These are phyloP conservation scores for Laupala kohalensis DNA, from an alignment of 1,140 invertebrate genomes.

Conservation along the genomic window DNA sequence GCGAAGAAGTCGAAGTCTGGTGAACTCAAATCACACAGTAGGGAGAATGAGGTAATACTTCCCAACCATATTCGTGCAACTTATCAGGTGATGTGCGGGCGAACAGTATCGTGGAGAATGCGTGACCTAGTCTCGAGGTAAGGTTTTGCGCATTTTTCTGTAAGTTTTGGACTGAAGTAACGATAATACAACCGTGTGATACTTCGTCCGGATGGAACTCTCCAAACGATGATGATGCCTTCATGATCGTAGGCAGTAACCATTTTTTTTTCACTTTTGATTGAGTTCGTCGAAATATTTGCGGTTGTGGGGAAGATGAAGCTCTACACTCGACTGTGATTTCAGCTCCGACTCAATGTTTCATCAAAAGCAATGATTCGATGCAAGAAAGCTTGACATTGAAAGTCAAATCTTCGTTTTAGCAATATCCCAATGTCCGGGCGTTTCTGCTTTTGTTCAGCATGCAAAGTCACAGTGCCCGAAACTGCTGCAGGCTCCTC, in stretches of 20 bases:
- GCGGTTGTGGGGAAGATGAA: background rate
- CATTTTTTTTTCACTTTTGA: background rate
- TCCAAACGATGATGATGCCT: background rate
- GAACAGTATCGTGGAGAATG: too few relatives aligned
- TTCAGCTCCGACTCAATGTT: background rate
- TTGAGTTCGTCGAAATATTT: background rate
- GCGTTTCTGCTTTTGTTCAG: too few relatives aligned
- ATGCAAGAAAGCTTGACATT: too few relatives aligned
- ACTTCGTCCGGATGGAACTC: background rate
- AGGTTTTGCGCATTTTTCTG: background rate
- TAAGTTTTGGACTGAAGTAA: background rate
- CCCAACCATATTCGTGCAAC: background rate
- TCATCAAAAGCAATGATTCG: too few relatives aligned
- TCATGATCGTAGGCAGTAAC: background rate
- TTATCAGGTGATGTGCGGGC: background rate
- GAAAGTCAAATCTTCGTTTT: too few relatives aligned
- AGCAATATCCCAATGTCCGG: too few relatives aligned
- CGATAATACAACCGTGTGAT: background rate
- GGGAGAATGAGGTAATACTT: background rate
- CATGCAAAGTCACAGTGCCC: too few relatives aligned
- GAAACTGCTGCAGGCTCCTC: too few relatives aligned
- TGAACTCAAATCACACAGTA: background rate
- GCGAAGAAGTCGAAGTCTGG: background rate
- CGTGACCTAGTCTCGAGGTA: background rate
- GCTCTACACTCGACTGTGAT: too few relatives aligned